phyloP scores from a whole-genome alignment of 2,888 invertebrate genomes.

The Erynnis tages region DNA sequence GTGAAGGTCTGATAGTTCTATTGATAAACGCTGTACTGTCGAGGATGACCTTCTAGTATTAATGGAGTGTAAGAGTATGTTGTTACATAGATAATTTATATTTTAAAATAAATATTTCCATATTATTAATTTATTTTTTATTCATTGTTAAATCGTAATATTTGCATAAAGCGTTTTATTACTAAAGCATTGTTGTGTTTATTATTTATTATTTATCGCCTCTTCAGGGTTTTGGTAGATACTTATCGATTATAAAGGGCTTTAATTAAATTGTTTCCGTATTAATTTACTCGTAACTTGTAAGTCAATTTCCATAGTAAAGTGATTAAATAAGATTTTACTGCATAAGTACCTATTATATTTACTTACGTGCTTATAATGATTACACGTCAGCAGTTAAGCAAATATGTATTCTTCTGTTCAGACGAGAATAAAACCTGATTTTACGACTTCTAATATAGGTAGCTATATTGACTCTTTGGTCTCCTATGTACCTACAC shows the following conservation, averaged over 20 bases:
- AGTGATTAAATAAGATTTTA: not conserved
- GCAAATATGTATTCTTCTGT: not conserved
- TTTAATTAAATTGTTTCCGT: conserved; percentile 12
- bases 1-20: conserved; percentile 63
- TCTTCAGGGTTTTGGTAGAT: conserved; percentile 8
- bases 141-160: conserved; percentile 32
- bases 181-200: conserved; percentile 22
- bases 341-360: too few species aligned
- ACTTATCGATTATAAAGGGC: conserved; percentile 13
- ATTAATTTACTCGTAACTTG: not conserved
- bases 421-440: not conserved
- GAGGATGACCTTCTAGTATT: conserved; percentile 75
- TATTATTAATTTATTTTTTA: conserved; percentile 45
- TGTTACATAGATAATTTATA: conserved; percentile 63
- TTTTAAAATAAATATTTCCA: conserved; percentile 59
- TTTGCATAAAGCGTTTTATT: conserved; percentile 25
- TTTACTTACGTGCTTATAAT: not conserved
- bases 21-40: conserved; percentile 61
- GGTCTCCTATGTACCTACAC: too few species aligned
- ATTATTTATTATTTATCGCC: conserved; percentile 20
- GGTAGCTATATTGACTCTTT: too few species aligned
- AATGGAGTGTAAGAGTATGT: conserved; percentile 59
- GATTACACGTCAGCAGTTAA: not conserved
- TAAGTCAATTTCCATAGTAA: not conserved
- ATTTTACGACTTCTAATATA: conserved; percentile 3